These are phyloP conservation scores for Sclerurus mexicanus DNA, from an alignment of 2,113 vertebrate genomes.

Conservation along the genomic window DNA sequence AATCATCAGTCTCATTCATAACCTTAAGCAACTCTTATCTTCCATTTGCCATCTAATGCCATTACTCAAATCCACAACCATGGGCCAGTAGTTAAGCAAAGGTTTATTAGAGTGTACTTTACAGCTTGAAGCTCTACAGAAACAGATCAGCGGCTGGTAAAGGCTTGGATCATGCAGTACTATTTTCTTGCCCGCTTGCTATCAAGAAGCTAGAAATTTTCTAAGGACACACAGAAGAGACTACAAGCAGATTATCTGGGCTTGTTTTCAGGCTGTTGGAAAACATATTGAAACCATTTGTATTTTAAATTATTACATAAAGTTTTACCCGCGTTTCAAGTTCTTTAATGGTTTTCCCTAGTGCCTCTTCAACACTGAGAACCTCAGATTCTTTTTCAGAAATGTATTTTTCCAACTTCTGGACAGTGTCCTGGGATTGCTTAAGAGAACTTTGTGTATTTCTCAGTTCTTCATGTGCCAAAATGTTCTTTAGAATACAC, in stretches of 20 bases:
- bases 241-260: background rate
- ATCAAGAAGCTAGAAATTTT: background rate
- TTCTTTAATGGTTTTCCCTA: constrained; percentile 1
- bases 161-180: background rate
- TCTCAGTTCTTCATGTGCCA: constrained; percentile 71
- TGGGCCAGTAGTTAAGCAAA: background rate
- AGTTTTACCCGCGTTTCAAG: constrained; percentile 32
- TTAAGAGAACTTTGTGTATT: constrained; percentile 56
- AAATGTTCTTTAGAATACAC: constrained; percentile 61
- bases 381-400: constrained; percentile 36
- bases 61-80: background rate
- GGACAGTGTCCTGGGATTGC: constrained; percentile 49
- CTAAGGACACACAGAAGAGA: background rate
- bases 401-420: constrained; percentile 42
- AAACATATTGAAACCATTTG: background rate
- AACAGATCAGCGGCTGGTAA: background rate
- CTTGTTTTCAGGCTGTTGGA: background rate
- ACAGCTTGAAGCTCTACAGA: background rate
- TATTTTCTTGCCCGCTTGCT: background rate
- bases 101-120: rapidly evolving
- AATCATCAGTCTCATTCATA: background rate
- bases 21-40: background rate
- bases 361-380: background rate
- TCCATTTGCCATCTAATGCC: background rate
- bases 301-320: background rate